Percentiles rank a stretch among this genome's conserved stretches.
Conservation (phyloP, 2,113 vertebrate genomes). For the Phaethon lepturus region DNA sequence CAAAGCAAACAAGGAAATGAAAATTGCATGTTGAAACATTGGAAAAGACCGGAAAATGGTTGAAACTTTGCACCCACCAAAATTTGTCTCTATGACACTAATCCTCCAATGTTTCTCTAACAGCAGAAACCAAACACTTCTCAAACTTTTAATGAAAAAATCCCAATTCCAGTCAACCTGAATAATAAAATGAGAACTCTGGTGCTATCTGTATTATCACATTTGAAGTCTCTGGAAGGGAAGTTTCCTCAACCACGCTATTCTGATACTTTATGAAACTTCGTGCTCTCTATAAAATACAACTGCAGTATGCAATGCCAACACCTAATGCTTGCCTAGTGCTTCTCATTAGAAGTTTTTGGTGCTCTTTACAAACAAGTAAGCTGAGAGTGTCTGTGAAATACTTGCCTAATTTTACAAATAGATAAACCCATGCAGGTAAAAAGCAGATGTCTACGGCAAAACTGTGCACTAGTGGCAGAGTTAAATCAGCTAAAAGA, state of each 20-base stretch:
- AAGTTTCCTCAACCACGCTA: slow-evolving; percentile 53
- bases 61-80: slow-evolving; percentile 45
- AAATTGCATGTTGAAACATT: slow-evolving; percentile 18
- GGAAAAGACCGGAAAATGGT: slow-evolving; percentile 17
- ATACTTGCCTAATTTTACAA: slow-evolving; percentile 20
- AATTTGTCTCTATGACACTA: slow-evolving; percentile 45
- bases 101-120: slow-evolving; percentile 28
- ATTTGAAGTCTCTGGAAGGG: slow-evolving; percentile 70
- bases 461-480: not conserved
- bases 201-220: slow-evolving; percentile 70
- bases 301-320: not conserved
- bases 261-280: slow-evolving; percentile 57
- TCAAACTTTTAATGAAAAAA: slow-evolving; percentile 69
- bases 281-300: slow-evolving; percentile 16
- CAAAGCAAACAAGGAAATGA: slow-evolving; percentile 47
- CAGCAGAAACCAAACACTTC: slow-evolving; percentile 70
- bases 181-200: slow-evolving; percentile 67
- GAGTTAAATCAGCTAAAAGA: not conserved
- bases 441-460: not conserved
- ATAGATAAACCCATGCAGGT: not conserved
- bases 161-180: slow-evolving; percentile 66
- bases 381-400: not conserved
- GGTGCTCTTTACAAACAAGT: slow-evolving; percentile 1
- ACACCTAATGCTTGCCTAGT: not conserved
- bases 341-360: not conserved